Evolutionary conservation across 2,797 vertebrate genomes (phyloP).

Genomic region (Onychomys arenicola): DNA sequence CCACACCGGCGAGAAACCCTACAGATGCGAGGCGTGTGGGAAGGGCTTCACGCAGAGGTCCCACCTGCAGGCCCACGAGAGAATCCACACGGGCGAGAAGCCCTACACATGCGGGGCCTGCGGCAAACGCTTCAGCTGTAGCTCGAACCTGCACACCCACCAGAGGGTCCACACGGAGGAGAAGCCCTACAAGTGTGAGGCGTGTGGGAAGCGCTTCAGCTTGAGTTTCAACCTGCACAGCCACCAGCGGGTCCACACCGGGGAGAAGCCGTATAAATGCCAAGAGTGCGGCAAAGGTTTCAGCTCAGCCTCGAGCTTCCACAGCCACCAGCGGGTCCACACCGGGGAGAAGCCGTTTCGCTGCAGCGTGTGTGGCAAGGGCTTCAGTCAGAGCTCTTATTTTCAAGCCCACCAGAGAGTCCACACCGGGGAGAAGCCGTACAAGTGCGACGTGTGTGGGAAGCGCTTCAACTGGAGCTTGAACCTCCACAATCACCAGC

Average conservation of each 20-base stretch:
- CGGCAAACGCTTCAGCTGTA: slow-evolving; percentile 77
- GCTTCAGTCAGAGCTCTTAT: slow-evolving; percentile 81
- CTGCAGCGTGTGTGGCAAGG: slow-evolving; percentile 74
- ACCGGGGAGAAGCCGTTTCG: slow-evolving; percentile 76
- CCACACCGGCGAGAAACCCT: slow-evolving; percentile 76
- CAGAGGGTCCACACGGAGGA: slow-evolving; percentile 81
- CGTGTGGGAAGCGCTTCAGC: slow-evolving; percentile 83
- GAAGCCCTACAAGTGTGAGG: slow-evolving; percentile 65
- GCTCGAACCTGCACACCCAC: slow-evolving; percentile 79
- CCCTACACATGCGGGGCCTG: slow-evolving; percentile 70
- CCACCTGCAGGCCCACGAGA: slow-evolving; percentile 78
- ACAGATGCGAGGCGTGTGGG: slow-evolving; percentile 69
- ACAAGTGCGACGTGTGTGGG: slow-evolving; percentile 77
- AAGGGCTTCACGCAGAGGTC: slow-evolving; percentile 81
- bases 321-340: slow-evolving; percentile 81
- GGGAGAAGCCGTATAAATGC: slow-evolving; percentile 80
- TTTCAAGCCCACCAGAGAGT: slow-evolving; percentile 81
- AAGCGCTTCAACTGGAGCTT: slow-evolving; percentile 80
- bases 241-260: slow-evolving; percentile 83
- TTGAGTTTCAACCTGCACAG: slow-evolving; percentile 83
- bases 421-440: slow-evolving; percentile 80
- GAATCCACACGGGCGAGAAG: slow-evolving; percentile 81
- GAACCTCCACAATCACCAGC: slow-evolving; percentile 78
- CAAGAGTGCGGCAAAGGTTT: slow-evolving; percentile 79
- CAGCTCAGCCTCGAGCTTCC: slow-evolving; percentile 78